Evolutionary conservation across 2,797 vertebrate genomes (phyloP).

Genomic region (Xiphorhynchus erythropygius): DNA sequence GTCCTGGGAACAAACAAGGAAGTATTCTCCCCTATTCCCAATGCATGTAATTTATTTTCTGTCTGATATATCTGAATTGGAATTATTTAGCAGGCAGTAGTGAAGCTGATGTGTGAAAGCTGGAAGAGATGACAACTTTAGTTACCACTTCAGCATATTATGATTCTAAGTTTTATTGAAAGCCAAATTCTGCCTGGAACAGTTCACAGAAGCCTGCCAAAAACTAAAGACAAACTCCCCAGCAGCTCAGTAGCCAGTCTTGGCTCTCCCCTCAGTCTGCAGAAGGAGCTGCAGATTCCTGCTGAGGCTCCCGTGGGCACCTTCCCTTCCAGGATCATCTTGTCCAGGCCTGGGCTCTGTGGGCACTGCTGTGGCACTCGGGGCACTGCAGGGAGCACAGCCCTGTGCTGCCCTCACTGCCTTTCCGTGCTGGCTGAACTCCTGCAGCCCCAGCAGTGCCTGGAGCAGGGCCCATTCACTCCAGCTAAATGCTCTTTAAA

Average conservation of each 20-base stretch:
- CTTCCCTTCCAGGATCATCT: background rate
- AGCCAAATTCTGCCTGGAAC: constrained; percentile 27
- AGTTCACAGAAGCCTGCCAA: constrained; percentile 13
- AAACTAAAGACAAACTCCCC: background rate
- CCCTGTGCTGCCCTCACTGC: background rate
- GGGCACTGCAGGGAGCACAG: background rate
- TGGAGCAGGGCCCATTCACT: background rate
- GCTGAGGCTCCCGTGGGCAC: background rate
- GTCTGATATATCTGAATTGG: background rate
- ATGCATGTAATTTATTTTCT: background rate
- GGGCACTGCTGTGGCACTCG: background rate
- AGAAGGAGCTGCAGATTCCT: background rate
- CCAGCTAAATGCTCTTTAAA: background rate
- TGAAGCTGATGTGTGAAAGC: constrained; percentile 45
- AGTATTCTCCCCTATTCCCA: background rate
- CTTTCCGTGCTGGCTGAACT: background rate
- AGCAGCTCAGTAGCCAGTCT: background rate
- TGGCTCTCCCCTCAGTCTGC: background rate
- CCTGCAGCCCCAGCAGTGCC: background rate
- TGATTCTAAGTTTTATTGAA: constrained; percentile 1
- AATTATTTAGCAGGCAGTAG: constrained; percentile 30
- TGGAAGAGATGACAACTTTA: constrained; percentile 40
- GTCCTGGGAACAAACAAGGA: background rate
- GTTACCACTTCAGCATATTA: constrained; percentile 28
- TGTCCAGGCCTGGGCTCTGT: background rate